Evolutionary conservation across 1,140 invertebrate species (phyloP).

Genomic region (Drosophila littoralis): DNA sequence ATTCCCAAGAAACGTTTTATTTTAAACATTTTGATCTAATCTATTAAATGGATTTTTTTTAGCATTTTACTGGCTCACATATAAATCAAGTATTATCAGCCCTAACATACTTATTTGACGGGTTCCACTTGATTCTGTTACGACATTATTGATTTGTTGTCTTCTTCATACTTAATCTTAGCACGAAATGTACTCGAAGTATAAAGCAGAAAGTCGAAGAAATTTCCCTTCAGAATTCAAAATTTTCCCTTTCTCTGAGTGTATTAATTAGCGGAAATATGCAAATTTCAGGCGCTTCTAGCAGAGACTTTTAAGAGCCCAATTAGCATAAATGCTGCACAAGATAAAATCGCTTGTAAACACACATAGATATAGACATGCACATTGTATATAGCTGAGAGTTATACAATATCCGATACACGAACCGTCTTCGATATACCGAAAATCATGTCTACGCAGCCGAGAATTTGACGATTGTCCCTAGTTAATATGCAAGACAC

Average conservation of each 20-base stretch:
- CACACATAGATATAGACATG: not conserved
- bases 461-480: not conserved
- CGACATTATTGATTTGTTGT: no score
- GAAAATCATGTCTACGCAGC: not conserved
- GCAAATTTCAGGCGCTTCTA: constrained; percentile 2
- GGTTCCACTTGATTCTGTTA: no score
- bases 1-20: no score
- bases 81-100: no score
- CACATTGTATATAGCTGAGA: not conserved
- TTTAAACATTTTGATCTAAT: no score
- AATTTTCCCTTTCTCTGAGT: not conserved
- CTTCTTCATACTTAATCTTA: no score
- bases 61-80: no score
- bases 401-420: constrained; percentile 4
- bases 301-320: constrained; percentile 30
- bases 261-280: constrained; percentile 70
- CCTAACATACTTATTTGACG: no score
- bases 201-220: not conserved
- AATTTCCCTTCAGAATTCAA: no score
- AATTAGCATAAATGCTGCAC: constrained; percentile 63
- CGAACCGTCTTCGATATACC: not conserved
- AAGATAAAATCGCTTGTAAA: constrained; percentile 53
- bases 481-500: constrained; percentile 50
- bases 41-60: no score
- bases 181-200: no score